A percentile compares a stretch with the other conserved stretches of the same genome.
Conservation (phyloP, 2,113 vertebrate genomes). For the Phylloscopus trochiloides region DNA sequence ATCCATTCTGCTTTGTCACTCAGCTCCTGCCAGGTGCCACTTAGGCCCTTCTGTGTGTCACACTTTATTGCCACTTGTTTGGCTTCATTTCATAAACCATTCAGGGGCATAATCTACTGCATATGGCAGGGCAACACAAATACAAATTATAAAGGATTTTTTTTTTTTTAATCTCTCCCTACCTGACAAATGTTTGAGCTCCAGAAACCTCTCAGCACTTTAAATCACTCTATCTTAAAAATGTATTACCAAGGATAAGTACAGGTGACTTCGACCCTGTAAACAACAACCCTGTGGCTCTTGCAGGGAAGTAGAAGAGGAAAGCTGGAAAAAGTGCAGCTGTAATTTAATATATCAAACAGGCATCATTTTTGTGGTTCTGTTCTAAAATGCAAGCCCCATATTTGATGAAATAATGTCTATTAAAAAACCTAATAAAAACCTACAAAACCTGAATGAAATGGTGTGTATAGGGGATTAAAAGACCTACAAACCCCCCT, state of each 20-base stretch:
- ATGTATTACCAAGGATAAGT: neutral
- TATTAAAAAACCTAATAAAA: neutral
- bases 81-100: constrained; percentile 26
- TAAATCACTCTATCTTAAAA: neutral
- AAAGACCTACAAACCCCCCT: neutral
- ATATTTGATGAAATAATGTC: neutral
- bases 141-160: neutral
- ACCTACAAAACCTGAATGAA: neutral
- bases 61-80: constrained; percentile 35
- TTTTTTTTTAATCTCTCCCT: neutral
- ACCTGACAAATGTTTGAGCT: neutral
- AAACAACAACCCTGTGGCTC: neutral
- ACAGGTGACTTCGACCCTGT: neutral
- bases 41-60: neutral
- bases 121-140: constrained; percentile 32
- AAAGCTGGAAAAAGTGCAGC: neutral
- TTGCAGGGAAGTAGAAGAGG: neutral
- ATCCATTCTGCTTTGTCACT: constrained; percentile 41
- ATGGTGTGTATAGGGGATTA: fast-evolving
- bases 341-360: neutral
- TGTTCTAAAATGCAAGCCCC: neutral
- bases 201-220: neutral
- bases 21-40: constrained; percentile 53
- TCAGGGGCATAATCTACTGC: neutral
- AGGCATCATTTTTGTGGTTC: neutral